Base-by-base conservation (phyloP, 2,888 invertebrate species). In the Bursaphelenchus okinawaensis region DNA sequence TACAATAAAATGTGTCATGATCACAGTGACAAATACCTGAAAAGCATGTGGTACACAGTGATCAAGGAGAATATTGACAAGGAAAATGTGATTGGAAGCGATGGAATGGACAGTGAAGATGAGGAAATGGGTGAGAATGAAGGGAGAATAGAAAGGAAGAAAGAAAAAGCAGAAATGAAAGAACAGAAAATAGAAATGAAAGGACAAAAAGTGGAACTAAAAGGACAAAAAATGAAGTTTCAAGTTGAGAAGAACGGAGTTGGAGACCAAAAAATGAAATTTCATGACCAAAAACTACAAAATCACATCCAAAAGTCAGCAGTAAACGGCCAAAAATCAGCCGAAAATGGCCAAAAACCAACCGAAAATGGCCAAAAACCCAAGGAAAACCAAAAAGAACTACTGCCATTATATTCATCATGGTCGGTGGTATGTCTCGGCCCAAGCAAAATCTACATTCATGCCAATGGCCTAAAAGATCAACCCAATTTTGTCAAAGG, bases 351-450 rank as follows among this genome's bases (percentile, higher is more conserved):
- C n/a, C n/a, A n/a, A n/a, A n/a, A n/a, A n/a, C n/a, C n/a, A n/a
- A n/a, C n/a, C n/a, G n/a, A n/a, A n/a, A n/a, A n/a, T n/a, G n/a
- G n/a, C n/a, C n/a, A n/a, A n/a, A n/a, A n/a, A n/a, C 7, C 31
- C 8, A 40, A 40, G 6, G 40, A 4, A 1, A 4, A 40, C 2
- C 16, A 4, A 6, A 19, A 50, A 3, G 83, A 83, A 8, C 85
- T 92, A 50, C 85, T 93, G 69, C 93, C 95, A 0, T 88, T 89
- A 69, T 93, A 90, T 85, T 89, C 91, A 0, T 91, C 91, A 75
- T 95, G 93, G 93, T 89, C 91, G 8, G 86, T 96, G 60, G 88
- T 91, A 31, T 92, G 92, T 82, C 87, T 94, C 7, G 96, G 95
- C 0, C 89, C 91, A 0, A 91, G 92, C 52, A 91, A 90, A 63